Conservation (phyloP, 2,888 invertebrate species). For the Tetragonisca angustula region DNA sequence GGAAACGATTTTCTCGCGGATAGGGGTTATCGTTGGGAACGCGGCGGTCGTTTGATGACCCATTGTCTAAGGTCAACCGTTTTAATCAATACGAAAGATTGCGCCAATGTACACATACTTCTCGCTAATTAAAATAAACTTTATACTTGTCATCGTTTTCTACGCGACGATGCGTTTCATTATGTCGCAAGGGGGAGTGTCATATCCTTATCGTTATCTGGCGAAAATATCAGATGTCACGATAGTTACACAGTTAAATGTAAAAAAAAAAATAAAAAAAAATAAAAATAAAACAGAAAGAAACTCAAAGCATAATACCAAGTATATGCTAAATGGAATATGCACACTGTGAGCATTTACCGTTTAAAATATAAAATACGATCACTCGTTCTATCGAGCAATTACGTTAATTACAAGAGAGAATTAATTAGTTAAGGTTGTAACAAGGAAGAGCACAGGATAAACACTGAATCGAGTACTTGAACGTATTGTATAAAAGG, state of each 20-base stretch:
- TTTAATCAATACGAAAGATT: conserved; percentile 59
- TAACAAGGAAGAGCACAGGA: background rate
- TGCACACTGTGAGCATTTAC: background rate
- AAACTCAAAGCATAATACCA: background rate
- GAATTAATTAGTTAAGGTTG: background rate
- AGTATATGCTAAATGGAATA: background rate
- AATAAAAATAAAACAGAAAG: background rate
- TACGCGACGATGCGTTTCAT: background rate
- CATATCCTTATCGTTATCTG: background rate
- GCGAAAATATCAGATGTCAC: background rate
- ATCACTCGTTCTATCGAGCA: too few relatives aligned
- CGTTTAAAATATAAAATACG: background rate
- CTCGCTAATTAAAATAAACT: conserved; percentile 56
- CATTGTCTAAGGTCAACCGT: conserved; percentile 44
- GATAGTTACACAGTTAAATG: background rate
- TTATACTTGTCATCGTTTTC: conserved; percentile 46
- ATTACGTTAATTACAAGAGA: too few relatives aligned
- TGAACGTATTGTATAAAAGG: background rate
- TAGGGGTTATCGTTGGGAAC: conserved; percentile 60
- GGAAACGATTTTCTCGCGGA: conserved; percentile 40
- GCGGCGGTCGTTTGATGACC: conserved; percentile 42
- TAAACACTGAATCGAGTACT: background rate
- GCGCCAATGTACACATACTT: conserved; percentile 41
- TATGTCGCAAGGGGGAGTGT: too few relatives aligned
- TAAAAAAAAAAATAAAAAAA: background rate